Conservation (phyloP, 2,888 invertebrate species). For the Drosophila emarginata region DNA sequence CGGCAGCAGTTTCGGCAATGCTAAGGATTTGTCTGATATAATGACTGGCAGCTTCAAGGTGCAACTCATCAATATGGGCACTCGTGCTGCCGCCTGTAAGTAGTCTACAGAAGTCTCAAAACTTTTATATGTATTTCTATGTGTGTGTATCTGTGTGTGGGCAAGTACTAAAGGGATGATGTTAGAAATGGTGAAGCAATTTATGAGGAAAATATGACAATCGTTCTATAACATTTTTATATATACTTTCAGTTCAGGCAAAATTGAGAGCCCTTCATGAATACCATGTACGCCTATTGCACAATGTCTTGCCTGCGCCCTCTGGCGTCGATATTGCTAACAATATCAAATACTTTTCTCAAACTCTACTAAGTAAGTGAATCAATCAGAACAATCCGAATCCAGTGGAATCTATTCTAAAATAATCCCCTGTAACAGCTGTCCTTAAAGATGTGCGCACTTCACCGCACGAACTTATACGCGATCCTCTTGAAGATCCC, state of each 20-base stretch:
- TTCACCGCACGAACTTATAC: conserved; percentile 95
- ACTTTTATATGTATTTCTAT: neutral
- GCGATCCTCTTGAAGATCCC: conserved; percentile 92
- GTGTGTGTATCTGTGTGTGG: neutral
- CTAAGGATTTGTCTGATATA: conserved; percentile 81
- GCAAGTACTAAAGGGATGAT: neutral
- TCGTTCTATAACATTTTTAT: too few relatives aligned
- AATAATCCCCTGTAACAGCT: conserved; percentile 84
- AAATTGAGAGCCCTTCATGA: conserved; percentile 99
- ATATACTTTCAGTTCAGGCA: conserved; percentile 94
- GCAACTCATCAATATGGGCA: conserved; percentile 93
- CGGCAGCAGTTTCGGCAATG: conserved; percentile 80
- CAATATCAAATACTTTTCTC: conserved; percentile 98
- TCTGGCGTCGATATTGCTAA: conserved; percentile 98
- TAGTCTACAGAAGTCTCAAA: conserved; percentile 74
- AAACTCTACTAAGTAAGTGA: conserved; percentile 95
- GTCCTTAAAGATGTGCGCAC: conserved; percentile 98
- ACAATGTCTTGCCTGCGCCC: conserved; percentile 95
- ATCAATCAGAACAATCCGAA: neutral
- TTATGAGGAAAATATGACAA: too few relatives aligned
- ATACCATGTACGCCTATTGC: conserved; percentile 95
- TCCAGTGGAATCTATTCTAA: too few relatives aligned
- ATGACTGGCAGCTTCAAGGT: conserved; percentile 88
- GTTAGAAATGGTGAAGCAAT: neutral
- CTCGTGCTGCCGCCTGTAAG: conserved; percentile 96